Evolutionary conservation across 2,888 invertebrate genomes (phyloP), one percentile per base, ranked within the genome.

Genomic region (Lapara coniferarum): DNA sequence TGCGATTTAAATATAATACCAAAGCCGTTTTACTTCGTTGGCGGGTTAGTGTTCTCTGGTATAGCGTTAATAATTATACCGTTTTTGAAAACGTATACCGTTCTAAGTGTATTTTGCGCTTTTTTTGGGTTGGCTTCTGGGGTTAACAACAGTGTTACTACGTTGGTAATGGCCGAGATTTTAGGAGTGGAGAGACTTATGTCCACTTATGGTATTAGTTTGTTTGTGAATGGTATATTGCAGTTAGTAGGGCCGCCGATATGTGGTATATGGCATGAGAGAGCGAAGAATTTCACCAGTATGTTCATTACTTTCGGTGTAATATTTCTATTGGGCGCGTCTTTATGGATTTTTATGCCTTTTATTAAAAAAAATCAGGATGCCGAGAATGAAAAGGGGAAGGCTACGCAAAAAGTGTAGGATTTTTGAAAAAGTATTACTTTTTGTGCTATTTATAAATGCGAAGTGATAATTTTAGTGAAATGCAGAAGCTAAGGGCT

Each of bases 111-210:
- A 66, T 96, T 96, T 81, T 97, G 97, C 81, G 95, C 96, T 0
- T 82, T 96, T 0, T 98, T 98, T 78, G 98, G 98, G 0, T 86
- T 98, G 0, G 96, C 97, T 0, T 97, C 97, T 0, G 98, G 98
- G 0, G 95, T 96, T 0, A 98, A 97, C 83, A 97, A 97, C 12
- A 97, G 97, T 5, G 96, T 97, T 0, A 97, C 97, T 0, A 97
- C 98, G 0, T 95, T 98, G 53, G 97, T 98, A 0, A 97, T 98
- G 97, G 97, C 97, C 0, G 97, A 98, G 82, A 95, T 97, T 90
- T 88, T 98, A n/a, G 98, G 98, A 0, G 96, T 96, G 0, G 97
- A 98, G 75, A 94, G 97, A 58, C 85, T 98, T 0, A 97, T 97
- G 81, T 97, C 97, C 0, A 97, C 97, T 0, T 98, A 97, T 77